Base-by-base conservation (phyloP, 2,888 invertebrate species). In the Lasius fuliginosus region DNA sequence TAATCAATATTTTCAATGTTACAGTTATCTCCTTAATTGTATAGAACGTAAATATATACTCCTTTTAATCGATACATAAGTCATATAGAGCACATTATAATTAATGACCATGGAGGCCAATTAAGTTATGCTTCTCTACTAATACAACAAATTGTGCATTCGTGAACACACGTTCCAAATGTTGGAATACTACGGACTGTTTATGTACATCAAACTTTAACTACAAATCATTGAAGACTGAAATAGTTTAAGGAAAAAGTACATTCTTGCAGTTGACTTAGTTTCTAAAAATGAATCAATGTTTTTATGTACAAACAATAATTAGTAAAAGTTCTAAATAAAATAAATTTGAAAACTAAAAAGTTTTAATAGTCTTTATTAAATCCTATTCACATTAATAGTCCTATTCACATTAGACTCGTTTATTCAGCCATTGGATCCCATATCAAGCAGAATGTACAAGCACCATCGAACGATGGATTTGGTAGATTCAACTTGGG, bases 401-500 rank as follows among this genome's bases (percentile, higher is more conserved):
- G 18, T 49, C 49, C 18, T 53, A 53, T n/a, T n/a, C n/a, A 46
- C 30, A 53, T 77, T n/a, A 0, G 18, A 68, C 30, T 56, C 40
- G 67, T 77, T 69, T 42, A 23, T 42, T 46, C 58, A 11, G 11
- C 23, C 33, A 33, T 58, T 23, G 58, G 60, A 58, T 23, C 18
- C 42, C 8, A 60, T 81, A 40, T 12, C 49, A 36, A 60, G 30
- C 18, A 23, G 71, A 73, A 64, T 27, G 67, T 86, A 83, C 74
- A 73, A 82, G 81, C 77, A 82, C n/a, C 82, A 84, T 73, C 81
- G 82, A 82, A 65, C 74, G 36, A 46, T 81, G 82, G 85, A 68
- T 87, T 82, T 71, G 86, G 81, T 85, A 74, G 83, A 85, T 67
- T 74, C 86, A 81, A 75, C 81, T 53, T 53, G 62, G 86, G 82